Base-by-base conservation (phyloP, 2,888 invertebrate genomes). In the Meteorus cinctellus region DNA sequence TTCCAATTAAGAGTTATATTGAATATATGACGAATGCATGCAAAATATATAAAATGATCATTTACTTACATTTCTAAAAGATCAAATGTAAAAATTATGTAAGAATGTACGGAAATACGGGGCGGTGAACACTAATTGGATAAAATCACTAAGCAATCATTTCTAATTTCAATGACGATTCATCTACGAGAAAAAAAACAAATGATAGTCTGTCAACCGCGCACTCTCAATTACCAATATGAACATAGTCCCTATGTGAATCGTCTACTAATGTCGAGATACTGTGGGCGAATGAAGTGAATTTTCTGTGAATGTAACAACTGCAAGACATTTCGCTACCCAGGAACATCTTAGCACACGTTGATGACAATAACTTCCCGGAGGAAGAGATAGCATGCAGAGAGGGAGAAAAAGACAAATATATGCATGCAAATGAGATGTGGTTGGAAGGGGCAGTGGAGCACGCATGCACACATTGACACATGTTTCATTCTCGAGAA, bases 81-180 rank as follows among this genome's bases (percentile, higher is more conserved):
- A 31, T 69, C 24, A 19, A 71, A 12, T 71, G 41, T 62, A n/a
- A 27, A 71, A 60, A 55, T 55, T 55, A 19, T 8, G 65, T 19
- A 34, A 65, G 36, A 34, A 19, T 36, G 14, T n/a, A 16, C 34
- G 62, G 41, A 71, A 45, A 24, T 71, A 71, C 16, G 60, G 45
- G 34, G 29, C 31, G 36, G 5, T 60, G 71, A 71, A 27, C 71
- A 71, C 71, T 71, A 71, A 71, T 71, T 71, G 14, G 16, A 45
- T 19, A 34, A 60, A 71, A 71, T 71, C 14, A 14, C 36, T 24
- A n/a, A 62, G 71, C 36, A 71, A 71, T 71, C 71, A 71, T 41
- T 8, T 19, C n/a, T 36, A 65, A 65, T 65, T 36, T 31, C 48
- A 45, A 34, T 4, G 60, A 71, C 29, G 12, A 62, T 24, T 36